Conservation (phyloP, 2,113 vertebrate species). For the Lichenostomus cassidix region DNA sequence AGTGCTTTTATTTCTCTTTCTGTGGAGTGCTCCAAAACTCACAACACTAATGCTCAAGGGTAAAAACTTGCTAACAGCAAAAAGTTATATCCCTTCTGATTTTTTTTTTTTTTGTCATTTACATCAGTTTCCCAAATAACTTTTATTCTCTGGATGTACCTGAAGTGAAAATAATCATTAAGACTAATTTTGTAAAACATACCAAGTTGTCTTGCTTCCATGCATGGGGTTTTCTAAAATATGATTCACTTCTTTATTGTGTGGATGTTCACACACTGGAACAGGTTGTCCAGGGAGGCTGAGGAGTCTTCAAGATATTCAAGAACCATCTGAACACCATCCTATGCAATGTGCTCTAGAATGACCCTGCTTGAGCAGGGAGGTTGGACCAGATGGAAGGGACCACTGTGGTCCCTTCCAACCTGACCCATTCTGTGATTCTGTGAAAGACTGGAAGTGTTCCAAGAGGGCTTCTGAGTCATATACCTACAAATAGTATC, state of each 20-base stretch:
- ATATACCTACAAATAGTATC: not conserved
- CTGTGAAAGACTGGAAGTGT: not conserved
- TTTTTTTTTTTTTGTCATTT: not conserved
- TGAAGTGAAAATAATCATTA: not conserved
- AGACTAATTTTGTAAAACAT: not conserved
- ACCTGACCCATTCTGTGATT: not conserved
- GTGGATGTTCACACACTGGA: not conserved
- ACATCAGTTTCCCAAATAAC: not conserved
- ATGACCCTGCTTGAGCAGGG: not conserved
- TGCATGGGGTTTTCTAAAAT: not conserved
- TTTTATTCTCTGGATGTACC: not conserved
- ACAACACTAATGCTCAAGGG: not conserved
- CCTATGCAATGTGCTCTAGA: not conserved
- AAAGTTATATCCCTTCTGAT: not conserved
- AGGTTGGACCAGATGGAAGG: not conserved
- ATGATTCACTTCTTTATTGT: not conserved
- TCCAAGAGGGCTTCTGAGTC: not conserved
- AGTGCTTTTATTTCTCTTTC: not conserved
- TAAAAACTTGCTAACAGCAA: not conserved
- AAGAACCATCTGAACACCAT: not conserved
- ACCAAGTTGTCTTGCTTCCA: not conserved
- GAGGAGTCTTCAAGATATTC: not conserved
- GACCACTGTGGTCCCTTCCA: fast-evolving
- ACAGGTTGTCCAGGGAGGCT: not conserved
- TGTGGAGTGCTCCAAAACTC: not conserved